phyloP scores from a whole-genome alignment of 2,113 vertebrate species.

The Saccopteryx leptura region DNA sequence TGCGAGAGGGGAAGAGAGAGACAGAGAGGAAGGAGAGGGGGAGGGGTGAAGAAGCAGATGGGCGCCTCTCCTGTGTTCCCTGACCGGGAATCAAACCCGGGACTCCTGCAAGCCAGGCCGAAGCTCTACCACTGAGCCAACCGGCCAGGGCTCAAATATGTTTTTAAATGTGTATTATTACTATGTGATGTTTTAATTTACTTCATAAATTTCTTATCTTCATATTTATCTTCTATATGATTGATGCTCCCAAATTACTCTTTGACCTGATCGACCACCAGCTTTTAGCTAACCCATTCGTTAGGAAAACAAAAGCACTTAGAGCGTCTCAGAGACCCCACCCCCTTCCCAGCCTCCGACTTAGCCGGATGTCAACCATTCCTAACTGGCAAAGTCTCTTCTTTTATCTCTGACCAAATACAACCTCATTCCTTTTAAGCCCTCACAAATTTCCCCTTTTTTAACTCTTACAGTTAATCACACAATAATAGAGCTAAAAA shows the following conservation, averaged over 20 bases:
- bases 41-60: too few species aligned
- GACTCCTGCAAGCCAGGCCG: too few species aligned
- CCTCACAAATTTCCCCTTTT: not conserved
- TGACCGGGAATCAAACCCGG: too few species aligned
- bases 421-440: not conserved
- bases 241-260: not conserved
- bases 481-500: not conserved
- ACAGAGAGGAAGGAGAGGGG: too few species aligned
- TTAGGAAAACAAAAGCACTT: not conserved
- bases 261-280: not conserved
- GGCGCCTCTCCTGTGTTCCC: too few species aligned
- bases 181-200: not conserved
- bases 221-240: not conserved
- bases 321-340: not conserved
- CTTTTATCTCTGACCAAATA: constrained; percentile 13
- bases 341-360: not conserved
- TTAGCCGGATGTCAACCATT: not conserved
- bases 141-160: not conserved
- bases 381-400: not conserved
- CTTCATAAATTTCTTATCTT: not conserved
- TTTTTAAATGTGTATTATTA: not conserved
- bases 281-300: not conserved
- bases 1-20: too few species aligned
- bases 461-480: not conserved
- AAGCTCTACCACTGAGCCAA: too few species aligned